phyloP scores from a whole-genome alignment of 2,797 vertebrate genomes.

The Eupleurogrammus muticus region DNA sequence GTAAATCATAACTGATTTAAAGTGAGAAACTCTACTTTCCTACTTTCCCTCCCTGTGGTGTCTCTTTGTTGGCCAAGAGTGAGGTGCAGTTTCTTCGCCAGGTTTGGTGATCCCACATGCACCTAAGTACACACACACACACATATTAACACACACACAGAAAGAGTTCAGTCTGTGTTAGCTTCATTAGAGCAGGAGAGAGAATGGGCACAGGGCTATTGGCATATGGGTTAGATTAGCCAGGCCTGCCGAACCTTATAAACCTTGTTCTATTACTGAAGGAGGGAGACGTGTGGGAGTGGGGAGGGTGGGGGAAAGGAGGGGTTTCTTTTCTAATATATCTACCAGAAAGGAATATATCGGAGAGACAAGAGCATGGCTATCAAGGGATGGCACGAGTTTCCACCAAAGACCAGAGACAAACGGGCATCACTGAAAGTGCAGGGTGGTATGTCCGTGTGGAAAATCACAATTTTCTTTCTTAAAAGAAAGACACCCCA shows the following conservation, averaged over 20 bases:
- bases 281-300: conserved; percentile 33
- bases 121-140: conserved; percentile 31
- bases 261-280: conserved; percentile 64
- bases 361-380: conserved; percentile 32
- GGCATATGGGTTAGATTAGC: conserved; percentile 80
- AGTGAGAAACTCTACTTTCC: conserved; percentile 65
- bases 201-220: conserved; percentile 69
- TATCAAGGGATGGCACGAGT: conserved; percentile 6
- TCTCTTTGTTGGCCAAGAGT: conserved; percentile 62
- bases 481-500: conserved; percentile 28
- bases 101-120: conserved; percentile 58
- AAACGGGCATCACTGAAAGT: conserved; percentile 28
- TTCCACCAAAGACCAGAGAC: conserved; percentile 43
- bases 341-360: conserved; percentile 56
- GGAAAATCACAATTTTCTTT: conserved; percentile 58
- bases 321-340: conserved; percentile 55
- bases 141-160: conserved; percentile 26
- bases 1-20: conserved; percentile 68
- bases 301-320: neutral
- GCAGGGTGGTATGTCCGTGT: conserved; percentile 6
- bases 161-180: conserved; percentile 43
- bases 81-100: conserved; percentile 57
- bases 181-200: conserved; percentile 69
- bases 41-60: conserved; percentile 57
- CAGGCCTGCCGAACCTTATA: conserved; percentile 64